Evolutionary conservation across 2,113 vertebrate genomes (phyloP), one percentile per base, ranked within the genome.

Genomic region (Benitochromis conjunctus): DNA sequence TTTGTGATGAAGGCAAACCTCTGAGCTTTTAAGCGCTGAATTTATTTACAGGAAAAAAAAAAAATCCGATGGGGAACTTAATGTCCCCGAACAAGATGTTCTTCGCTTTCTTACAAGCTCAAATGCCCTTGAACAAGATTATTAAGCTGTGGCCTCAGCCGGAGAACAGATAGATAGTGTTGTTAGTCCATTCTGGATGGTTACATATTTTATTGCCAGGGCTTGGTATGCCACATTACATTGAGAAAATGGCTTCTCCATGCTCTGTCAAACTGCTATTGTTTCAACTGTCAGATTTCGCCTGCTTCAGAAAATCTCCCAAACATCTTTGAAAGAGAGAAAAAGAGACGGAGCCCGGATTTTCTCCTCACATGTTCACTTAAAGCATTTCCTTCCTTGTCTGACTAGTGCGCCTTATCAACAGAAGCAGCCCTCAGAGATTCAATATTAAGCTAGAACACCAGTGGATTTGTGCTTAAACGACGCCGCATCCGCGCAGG

Each of bases 211-310:
- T 78, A 82, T 89, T 85, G 60, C 10, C 43, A 87, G 80, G 58
- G 21, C 69, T 85, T 62, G 38, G 43, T 74, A 36, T 24, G 60
- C 81, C 41, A 80, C 80, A 36, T 88, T 77, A 83, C 79, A 83
- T 77, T 80, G 80, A 76, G 64, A 87, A 84, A 89, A 91, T 85
- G 41, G 88, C 87, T 88, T 84, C 60, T 79, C 66, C 76, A 80
- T 66, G 89, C 87, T 91, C 79, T 26, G 80, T 83, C 93, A 80
- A 84, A 18, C 83, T 83, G 60, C 85, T 87, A 48, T 91, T 92
- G 77, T 88, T 90, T 80, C 88, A 78, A 81, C 90, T 88, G 86
- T 90, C 86, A 85, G 85, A 84, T 93, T 88, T 83, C 9, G 10
- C 81, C 57, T 24, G 81, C 86, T 80, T 90, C 62, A 79, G 86